phyloP scores from a whole-genome alignment of 1,140 invertebrate species.

The Aphelenchoides fujianensis region DNA sequence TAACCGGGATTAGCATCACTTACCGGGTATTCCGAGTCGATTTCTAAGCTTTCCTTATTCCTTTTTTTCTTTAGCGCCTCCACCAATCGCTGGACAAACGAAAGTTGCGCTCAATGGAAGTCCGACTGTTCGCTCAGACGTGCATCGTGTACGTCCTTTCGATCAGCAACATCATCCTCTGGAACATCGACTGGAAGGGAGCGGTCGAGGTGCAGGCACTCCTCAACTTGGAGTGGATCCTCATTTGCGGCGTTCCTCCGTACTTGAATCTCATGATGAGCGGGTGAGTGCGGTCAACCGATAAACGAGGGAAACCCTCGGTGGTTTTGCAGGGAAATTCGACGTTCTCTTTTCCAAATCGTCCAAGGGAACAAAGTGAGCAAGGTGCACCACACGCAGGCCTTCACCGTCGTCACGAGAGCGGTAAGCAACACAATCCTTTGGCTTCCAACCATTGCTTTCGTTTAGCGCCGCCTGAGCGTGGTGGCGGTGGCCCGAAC shows the following conservation, averaged over 20 bases:
- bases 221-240: slow-evolving; percentile 14
- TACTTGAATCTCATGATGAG: slow-evolving; percentile 8
- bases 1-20: background rate
- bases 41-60: background rate
- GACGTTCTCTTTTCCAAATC: background rate
- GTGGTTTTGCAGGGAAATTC: background rate
- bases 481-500: no score
- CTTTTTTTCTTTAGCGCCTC: no score
- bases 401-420: background rate
- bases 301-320: no score
- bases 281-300: background rate
- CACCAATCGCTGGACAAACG: no score
- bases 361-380: background rate
- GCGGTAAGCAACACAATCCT: no score
- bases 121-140: background rate
- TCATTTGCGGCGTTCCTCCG: background rate
- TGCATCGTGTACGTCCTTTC: background rate
- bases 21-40: background rate
- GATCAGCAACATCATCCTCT: background rate
- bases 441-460: no score
- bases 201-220: background rate
- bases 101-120: background rate
- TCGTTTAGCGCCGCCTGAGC: no score
- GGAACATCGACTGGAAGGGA: background rate
- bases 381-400: background rate